Conservation (phyloP, 1,140 invertebrate genomes). For the Nephotettix cincticeps region DNA sequence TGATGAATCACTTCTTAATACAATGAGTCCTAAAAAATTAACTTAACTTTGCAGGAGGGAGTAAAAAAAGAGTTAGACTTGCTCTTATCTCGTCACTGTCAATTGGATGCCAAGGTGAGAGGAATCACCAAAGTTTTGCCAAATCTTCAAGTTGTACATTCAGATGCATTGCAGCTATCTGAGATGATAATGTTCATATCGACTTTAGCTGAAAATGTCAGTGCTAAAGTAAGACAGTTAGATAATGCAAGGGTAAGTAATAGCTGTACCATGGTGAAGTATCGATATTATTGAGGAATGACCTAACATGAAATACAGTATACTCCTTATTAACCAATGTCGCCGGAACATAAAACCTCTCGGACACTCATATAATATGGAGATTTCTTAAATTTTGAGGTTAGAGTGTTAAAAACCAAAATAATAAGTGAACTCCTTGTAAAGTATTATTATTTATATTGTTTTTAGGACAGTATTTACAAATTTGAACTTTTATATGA, state of each 20-base stretch:
- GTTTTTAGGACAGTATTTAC: no score
- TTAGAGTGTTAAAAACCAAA: no score
- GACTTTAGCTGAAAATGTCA: constrained; percentile 88
- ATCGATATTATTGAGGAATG: no score
- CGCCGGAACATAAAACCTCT: no score
- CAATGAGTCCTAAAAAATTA: neutral
- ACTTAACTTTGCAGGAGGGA: constrained; percentile 51
- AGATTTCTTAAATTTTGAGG: no score
- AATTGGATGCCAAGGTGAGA: constrained; percentile 66
- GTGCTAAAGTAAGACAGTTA: constrained; percentile 91
- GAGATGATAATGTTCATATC: constrained; percentile 86
- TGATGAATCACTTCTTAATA: neutral
- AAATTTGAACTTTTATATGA: no score
- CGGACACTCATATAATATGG: no score
- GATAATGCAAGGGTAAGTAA: constrained; percentile 85
- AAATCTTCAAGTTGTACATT: constrained; percentile 64
- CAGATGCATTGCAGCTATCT: constrained; percentile 74
- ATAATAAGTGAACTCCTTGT: no score
- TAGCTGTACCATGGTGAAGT: no score
- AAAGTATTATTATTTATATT: no score
- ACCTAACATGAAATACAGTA: no score
- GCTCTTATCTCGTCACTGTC: constrained; percentile 58
- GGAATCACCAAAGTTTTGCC: constrained; percentile 63
- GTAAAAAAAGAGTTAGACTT: constrained; percentile 59
- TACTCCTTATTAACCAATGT: no score